phyloP scores from a whole-genome alignment of 2,113 vertebrate species.

The Neotragus moschatus region DNA sequence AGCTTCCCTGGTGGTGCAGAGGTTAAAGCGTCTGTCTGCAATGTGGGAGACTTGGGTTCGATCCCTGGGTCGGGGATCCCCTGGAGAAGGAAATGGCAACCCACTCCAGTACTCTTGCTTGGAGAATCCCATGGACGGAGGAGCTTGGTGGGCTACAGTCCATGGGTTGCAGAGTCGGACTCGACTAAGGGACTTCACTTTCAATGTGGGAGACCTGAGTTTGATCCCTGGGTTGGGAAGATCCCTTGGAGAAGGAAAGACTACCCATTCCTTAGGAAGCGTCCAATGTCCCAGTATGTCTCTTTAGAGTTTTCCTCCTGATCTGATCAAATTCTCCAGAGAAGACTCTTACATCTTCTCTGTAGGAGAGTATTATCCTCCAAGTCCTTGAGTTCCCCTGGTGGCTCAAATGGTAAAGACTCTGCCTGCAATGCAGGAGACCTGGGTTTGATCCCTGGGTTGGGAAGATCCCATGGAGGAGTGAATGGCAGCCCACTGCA shows the following conservation, averaged over 20 bases:
- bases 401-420: neutral
- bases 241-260: neutral
- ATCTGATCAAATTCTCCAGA: neutral
- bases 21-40: too few relatives aligned
- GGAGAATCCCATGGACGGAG: too few relatives aligned
- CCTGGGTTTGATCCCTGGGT: neutral
- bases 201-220: neutral
- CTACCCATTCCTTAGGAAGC: neutral
- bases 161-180: too few relatives aligned
- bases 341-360: neutral
- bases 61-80: too few relatives aligned
- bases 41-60: too few relatives aligned
- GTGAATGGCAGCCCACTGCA: neutral
- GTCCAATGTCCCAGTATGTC: neutral
- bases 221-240: neutral
- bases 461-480: neutral
- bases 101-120: too few relatives aligned
- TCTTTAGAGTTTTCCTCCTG: neutral
- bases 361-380: neutral
- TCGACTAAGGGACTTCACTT: too few relatives aligned
- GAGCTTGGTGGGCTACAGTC: too few relatives aligned
- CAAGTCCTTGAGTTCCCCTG: neutral
- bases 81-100: too few relatives aligned
- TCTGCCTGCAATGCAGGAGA: neutral
- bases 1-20: too few relatives aligned